A percentile compares a stretch with the other conserved stretches of the same genome.
phyloP scores from a whole-genome alignment of 2,888 invertebrate genomes.

The Sepioteuthis lessoniana region DNA sequence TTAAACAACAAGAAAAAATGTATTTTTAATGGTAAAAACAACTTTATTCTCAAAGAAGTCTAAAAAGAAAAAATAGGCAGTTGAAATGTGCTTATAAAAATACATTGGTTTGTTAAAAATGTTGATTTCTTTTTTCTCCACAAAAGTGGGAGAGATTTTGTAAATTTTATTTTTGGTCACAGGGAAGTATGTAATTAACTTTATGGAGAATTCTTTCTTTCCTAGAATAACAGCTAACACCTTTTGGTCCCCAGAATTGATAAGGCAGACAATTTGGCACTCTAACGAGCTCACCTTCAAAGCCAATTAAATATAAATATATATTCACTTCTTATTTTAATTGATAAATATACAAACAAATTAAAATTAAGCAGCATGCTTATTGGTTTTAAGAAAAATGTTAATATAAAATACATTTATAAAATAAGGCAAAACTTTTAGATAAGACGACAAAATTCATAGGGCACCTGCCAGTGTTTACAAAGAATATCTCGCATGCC shows the following conservation, averaged over 20 bases:
- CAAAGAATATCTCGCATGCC: too few relatives aligned
- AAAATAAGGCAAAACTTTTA: too few relatives aligned
- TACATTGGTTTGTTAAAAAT: background rate
- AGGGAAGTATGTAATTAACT: background rate
- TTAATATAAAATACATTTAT: too few relatives aligned
- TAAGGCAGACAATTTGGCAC: background rate
- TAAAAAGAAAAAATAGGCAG: background rate
- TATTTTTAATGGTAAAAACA: background rate
- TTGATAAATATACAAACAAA: too few relatives aligned
- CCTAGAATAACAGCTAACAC: background rate
- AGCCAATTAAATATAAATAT: too few relatives aligned
- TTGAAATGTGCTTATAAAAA: constrained; percentile 21
- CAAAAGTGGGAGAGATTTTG: background rate
- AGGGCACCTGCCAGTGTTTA: too few relatives aligned
- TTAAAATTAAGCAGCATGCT: too few relatives aligned
- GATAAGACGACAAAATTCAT: too few relatives aligned
- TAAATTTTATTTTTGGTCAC: background rate
- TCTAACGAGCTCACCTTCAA: too few relatives aligned
- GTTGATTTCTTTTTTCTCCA: background rate
- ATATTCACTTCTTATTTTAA: too few relatives aligned
- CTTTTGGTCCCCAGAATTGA: background rate
- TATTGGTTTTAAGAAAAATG: too few relatives aligned
- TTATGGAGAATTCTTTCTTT: background rate
- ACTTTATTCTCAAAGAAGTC: background rate
- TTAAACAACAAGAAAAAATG: background rate